Evolutionary conservation across 2,888 invertebrate genomes (phyloP).

Genomic region (Nomada goodeniana): DNA sequence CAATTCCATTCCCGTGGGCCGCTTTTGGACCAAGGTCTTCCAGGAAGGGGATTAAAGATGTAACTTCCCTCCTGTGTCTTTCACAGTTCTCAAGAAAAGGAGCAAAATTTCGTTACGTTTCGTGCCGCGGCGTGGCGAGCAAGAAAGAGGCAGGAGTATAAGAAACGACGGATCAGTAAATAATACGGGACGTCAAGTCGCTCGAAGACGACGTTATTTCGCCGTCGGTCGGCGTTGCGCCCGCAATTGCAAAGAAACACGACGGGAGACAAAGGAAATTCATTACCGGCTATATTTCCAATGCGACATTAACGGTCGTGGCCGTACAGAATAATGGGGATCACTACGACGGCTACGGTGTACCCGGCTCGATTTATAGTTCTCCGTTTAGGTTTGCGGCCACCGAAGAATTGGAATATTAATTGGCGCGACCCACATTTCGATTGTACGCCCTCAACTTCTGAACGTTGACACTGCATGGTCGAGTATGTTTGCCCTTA

Average conservation of each 20-base stretch:
- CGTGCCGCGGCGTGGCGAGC: not conserved
- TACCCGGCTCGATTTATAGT: constrained; percentile 42
- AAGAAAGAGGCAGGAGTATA: not conserved
- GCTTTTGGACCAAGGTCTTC: constrained; percentile 3
- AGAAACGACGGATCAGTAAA: constrained; percentile 22
- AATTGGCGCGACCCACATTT: constrained; percentile 52
- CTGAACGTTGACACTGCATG: constrained; percentile 33
- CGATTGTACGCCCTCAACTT: constrained; percentile 35
- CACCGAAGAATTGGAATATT: constrained; percentile 44
- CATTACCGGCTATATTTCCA: constrained; percentile 50
- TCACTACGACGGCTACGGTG: constrained; percentile 22
- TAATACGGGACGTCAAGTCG: constrained; percentile 40
- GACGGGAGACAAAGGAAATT: constrained; percentile 45
- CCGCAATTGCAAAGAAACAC: not conserved
- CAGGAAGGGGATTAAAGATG: constrained; percentile 28
- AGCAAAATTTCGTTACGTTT: constrained; percentile 22
- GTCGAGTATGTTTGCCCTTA: constrained; percentile 31
- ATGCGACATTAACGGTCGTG: constrained; percentile 42
- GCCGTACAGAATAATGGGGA: constrained; percentile 46
- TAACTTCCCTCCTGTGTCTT: constrained; percentile 25
- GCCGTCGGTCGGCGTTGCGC: not conserved
- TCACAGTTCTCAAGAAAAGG: constrained; percentile 5
- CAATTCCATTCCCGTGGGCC: not conserved
- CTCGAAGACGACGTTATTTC: constrained; percentile 42
- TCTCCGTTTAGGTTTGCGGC: constrained; percentile 29